These are phyloP conservation scores for Drosophila serrata DNA, from an alignment of 1,140 invertebrate genomes.

Conservation along the genomic window DNA sequence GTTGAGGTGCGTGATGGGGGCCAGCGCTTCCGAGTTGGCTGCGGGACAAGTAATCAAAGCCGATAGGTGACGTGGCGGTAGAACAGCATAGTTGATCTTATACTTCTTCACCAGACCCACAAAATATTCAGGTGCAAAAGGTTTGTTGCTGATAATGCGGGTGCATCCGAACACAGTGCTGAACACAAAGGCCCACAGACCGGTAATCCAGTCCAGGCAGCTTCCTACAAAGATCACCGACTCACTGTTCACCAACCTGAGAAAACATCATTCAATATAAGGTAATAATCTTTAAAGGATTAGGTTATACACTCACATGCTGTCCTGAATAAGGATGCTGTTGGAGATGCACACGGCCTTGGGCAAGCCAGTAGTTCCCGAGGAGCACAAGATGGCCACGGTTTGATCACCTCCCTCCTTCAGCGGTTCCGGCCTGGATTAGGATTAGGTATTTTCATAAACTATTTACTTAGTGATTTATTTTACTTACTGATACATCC, in stretches of 20 bases:
- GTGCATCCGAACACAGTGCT: slow-evolving; percentile 61
- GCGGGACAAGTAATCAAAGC: slow-evolving; percentile 51
- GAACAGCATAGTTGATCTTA: slow-evolving; percentile 63
- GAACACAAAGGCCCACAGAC: slow-evolving; percentile 58
- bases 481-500: slow-evolving; percentile 63
- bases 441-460: neutral
- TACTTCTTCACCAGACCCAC: slow-evolving; percentile 72
- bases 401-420: slow-evolving; percentile 66
- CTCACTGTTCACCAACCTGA: slow-evolving; percentile 60
- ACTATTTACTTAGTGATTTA: too few species aligned
- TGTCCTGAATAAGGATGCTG: slow-evolving; percentile 58
- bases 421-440: slow-evolving; percentile 57
- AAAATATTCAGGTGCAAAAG: slow-evolving; percentile 62
- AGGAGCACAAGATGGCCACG: slow-evolving; percentile 86
- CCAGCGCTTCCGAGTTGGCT: slow-evolving; percentile 51
- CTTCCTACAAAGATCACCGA: slow-evolving; percentile 64
- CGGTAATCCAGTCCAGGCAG: slow-evolving; percentile 76
- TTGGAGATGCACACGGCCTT: slow-evolving; percentile 92
- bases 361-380: slow-evolving; percentile 92
- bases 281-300: neutral
- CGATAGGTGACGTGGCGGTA: slow-evolving; percentile 55
- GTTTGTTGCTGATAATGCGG: slow-evolving; percentile 64
- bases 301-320: slow-evolving; percentile 31
- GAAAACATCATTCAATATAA: neutral
- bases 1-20: slow-evolving; percentile 50